Evolutionary conservation across 2,113 vertebrate genomes (phyloP), one percentile per base, ranked within the genome.

Genomic region (Anolis sagrei): DNA sequence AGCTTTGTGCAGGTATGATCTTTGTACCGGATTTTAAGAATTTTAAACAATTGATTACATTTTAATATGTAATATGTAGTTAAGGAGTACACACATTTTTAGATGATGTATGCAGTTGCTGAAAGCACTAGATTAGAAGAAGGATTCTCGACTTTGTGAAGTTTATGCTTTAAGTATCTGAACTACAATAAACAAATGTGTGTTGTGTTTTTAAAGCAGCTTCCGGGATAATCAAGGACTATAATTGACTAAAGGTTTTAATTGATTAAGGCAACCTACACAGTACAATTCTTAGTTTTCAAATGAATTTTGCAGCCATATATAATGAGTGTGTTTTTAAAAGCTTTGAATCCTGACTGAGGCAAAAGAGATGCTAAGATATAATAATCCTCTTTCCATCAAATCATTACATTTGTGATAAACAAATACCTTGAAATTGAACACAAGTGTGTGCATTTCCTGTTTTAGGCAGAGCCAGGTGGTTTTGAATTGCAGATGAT

Each of bases 1-100:
- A 93, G 99, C 99, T 27, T 97, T 99, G 61, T 98, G 98, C 98
- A 99, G 99, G 99, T 99, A 94, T 85, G 62, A 18, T 81, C 27
- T 85, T 70, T 79, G 21, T 14, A n/a, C n/a, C n/a, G n/a, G 13
- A 62, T 49, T 36, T 39, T 23, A 49, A 14, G 23, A 13, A 36
- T 79, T 32, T 78, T 23, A 73, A 49, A 36, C 23, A 8, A 32
- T 72, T 62, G 9, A n/a, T 76, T 82, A 51, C n/a, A 32, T 54
- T 76, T 76, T 48, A 76, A 19, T 51, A 18, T 76, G n/a, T 19
- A n/a, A n/a, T n/a, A 49, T 54, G 51, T 54, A 54, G 74, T n/a
- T 66, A 18, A 3, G 13, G 9, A 68, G 44, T 18, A 48, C 13
- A 4, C 25, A 23, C 4, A 32, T 51, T 81, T 68, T 70, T 68